phyloP scores from a whole-genome alignment of 2,888 invertebrate species.

The Dryomyza anilis region DNA sequence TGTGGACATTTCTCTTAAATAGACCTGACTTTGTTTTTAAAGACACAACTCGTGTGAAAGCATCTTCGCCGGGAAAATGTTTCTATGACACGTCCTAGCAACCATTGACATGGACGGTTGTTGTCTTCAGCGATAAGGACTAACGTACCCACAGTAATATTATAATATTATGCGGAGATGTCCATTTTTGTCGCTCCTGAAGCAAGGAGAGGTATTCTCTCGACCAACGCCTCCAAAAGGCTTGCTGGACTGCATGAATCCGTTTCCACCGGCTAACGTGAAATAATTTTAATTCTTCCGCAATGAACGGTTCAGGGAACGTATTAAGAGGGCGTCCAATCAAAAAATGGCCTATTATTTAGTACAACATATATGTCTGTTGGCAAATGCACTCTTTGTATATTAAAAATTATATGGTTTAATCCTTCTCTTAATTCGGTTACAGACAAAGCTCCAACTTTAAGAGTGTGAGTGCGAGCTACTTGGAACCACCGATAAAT shows the following conservation, averaged over 20 bases:
- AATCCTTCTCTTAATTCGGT: background rate
- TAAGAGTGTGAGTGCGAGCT: slow-evolving; percentile 4
- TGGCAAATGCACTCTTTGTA: background rate
- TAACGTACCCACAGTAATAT: background rate
- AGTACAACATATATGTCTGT: slow-evolving; percentile 5
- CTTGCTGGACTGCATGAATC: background rate
- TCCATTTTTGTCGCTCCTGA: slow-evolving; percentile 1
- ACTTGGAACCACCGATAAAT: slow-evolving; percentile 11
- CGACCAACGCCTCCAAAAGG: background rate
- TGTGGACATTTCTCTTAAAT: too few relatives aligned
- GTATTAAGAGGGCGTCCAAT: slow-evolving; percentile 22
- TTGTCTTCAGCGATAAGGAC: slow-evolving; percentile 1
- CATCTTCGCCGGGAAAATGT: too few relatives aligned
- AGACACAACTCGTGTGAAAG: too few relatives aligned
- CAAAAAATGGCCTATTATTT: slow-evolving; percentile 23
- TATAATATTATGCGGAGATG: background rate
- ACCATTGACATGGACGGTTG: too few relatives aligned
- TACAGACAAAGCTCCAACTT: background rate
- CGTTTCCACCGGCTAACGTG: background rate
- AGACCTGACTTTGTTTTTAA: too few relatives aligned
- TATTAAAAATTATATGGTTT: background rate
- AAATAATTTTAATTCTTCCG: background rate
- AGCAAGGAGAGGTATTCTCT: background rate
- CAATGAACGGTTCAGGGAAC: slow-evolving; percentile 1
- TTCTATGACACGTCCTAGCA: too few relatives aligned